Conservation (phyloP, 2,113 vertebrate species). For the Campylorhamphus procurvoides region DNA sequence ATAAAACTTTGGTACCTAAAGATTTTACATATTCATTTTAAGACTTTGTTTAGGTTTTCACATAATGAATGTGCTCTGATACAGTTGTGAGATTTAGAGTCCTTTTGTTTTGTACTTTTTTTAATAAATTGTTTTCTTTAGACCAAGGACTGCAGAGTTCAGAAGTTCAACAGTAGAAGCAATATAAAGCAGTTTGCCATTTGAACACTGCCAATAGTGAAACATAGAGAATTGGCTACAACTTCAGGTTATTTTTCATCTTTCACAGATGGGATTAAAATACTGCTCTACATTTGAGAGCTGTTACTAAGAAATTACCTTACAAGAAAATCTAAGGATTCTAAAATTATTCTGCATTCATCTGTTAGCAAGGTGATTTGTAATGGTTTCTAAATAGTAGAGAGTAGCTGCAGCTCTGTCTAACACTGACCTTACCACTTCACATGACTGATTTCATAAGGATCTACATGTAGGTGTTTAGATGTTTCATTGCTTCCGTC, state of each 20-base stretch:
- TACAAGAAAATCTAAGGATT: constrained; percentile 35
- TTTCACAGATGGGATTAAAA: neutral
- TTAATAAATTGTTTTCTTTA: neutral
- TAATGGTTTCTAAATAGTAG: constrained; percentile 60
- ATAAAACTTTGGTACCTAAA: neutral
- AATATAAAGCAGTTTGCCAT: neutral
- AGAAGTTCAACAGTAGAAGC: neutral
- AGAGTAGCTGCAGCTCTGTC: constrained; percentile 59
- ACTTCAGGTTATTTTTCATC: neutral
- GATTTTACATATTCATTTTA: neutral
- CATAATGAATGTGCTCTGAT: neutral
- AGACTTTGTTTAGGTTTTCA: neutral
- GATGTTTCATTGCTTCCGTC: constrained; percentile 62
- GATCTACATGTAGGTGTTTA: constrained; percentile 70
- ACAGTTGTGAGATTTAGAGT: neutral
- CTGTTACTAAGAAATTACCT: constrained; percentile 41
- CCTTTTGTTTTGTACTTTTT: neutral
- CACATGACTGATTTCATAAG: constrained; percentile 76
- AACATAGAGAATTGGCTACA: neutral
- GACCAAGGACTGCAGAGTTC: neutral
- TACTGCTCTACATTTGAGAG: neutral
- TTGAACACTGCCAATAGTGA: neutral
- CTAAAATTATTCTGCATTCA: neutral
- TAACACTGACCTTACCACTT: constrained; percentile 66
- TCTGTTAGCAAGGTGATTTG: constrained; percentile 48